Conservation (phyloP, 2,888 invertebrate genomes). For the Coelopa pilipes region DNA sequence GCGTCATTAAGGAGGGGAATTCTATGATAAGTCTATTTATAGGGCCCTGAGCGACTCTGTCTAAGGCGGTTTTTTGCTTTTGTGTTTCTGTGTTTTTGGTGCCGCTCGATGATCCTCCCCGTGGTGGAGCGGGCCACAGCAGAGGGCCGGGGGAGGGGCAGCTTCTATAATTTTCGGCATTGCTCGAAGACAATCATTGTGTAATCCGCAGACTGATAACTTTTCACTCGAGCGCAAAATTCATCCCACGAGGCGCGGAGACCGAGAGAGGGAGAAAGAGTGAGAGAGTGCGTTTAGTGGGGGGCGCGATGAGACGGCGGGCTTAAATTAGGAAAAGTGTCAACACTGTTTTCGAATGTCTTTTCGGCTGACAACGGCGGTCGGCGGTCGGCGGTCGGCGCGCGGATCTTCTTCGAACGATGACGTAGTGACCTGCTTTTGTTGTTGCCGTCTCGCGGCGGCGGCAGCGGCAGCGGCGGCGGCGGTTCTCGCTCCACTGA, state of each 20-base stretch:
- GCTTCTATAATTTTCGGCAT: constrained; percentile 12
- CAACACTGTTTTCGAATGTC: background rate
- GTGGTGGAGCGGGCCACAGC: background rate
- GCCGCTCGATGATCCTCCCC: background rate
- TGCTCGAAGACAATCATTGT: constrained; percentile 39
- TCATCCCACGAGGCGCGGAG: background rate
- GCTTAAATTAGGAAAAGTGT: constrained; percentile 5
- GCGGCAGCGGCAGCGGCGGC: background rate
- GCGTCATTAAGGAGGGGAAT: constrained; percentile 60
- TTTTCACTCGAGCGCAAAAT: constrained; percentile 27
- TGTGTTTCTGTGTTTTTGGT: constrained; percentile 8
- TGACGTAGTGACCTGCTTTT: constrained; percentile 16
- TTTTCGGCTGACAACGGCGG: background rate
- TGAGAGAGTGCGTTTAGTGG: background rate
- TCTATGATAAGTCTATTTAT: constrained; percentile 59
- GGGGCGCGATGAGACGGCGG: background rate
- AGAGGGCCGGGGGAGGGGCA: constrained; percentile 5
- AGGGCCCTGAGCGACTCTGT: constrained; percentile 47
- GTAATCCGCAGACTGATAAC: constrained; percentile 42
- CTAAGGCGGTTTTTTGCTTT: constrained; percentile 20
- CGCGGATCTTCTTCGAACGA: background rate
- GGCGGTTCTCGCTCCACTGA: background rate
- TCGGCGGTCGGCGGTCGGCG: background rate
- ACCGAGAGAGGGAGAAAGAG: background rate
- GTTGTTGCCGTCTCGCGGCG: background rate